Conservation (phyloP, 2,888 invertebrate genomes). For the Dryobotodes eremita region DNA sequence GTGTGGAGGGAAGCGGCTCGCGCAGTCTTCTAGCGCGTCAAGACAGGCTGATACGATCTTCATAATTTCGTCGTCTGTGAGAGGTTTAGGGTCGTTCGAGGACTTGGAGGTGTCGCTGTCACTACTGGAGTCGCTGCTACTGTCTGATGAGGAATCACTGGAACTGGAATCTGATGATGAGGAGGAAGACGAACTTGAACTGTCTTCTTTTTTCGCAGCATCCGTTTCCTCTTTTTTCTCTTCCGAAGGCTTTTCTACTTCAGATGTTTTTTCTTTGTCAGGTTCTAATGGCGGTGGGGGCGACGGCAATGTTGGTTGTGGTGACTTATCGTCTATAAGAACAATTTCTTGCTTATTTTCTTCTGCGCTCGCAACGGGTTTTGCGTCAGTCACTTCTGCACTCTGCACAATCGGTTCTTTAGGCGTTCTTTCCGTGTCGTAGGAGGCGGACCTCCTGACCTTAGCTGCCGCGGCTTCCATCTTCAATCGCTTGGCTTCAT, state of each 20-base stretch:
- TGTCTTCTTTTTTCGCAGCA: conserved; percentile 81
- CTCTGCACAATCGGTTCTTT: conserved; percentile 71
- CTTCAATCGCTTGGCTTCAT: conserved; percentile 84
- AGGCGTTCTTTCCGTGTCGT: conserved; percentile 82
- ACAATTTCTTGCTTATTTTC: conserved; percentile 56
- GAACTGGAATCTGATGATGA: conserved; percentile 90
- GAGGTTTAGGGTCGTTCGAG: conserved; percentile 79
- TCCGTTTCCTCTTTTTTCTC: conserved; percentile 70
- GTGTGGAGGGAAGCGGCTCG: conserved; percentile 96
- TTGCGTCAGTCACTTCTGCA: conserved; percentile 64
- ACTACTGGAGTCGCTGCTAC: conserved; percentile 88
- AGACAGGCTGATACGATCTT: conserved; percentile 93
- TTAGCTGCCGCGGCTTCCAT: conserved; percentile 86
- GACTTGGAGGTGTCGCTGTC: conserved; percentile 90
- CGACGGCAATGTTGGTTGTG: conserved; percentile 31
- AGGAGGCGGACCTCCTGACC: conserved; percentile 86
- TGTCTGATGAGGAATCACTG: conserved; percentile 89
- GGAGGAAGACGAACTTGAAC: conserved; percentile 83
- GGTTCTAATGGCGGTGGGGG: conserved; percentile 41
- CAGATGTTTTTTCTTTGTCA: conserved; percentile 64
- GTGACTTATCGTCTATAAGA: conserved; percentile 53
- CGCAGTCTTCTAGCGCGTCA: conserved; percentile 95
- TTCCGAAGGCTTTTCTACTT: conserved; percentile 57
- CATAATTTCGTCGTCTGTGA: conserved; percentile 90
- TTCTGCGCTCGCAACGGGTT: conserved; percentile 45